Base-by-base conservation (phyloP, 2,888 invertebrate genomes). In the Drosophila fulvimacula region DNA sequence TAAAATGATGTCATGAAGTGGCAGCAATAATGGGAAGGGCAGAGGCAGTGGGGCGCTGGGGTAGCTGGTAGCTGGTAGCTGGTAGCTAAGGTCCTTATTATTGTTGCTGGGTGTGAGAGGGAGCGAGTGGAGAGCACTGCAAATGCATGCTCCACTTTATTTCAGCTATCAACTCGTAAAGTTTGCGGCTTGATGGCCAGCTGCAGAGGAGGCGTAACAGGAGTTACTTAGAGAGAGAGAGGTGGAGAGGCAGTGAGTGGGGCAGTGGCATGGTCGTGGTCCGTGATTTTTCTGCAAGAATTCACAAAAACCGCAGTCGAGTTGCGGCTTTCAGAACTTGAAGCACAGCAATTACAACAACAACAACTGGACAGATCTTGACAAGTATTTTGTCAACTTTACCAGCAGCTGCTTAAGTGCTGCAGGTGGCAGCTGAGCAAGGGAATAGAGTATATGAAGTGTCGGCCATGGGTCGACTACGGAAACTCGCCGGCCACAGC, bases 381-480 rank as follows among this genome's bases (percentile, higher is more conserved):
- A 81, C 84, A 81, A 82, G 85, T 79, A 81, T 79, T 90, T 90
- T 90, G 87, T 86, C 90, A 89, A 89, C 88, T 89, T 79, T 79
- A 61, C 55, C 77, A 39, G 48, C 51, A 60, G 64, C 52, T 57
- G 34, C 30, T 34, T 48, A 41, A 39, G 57, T 27, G 46, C 46
- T 41, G 63, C 68, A 52, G 36, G 17, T 38, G 11, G 19, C n/a
- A 15, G n/a, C 17, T 5, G 1, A 11, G 38, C 1, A 7, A 27
- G 46, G 34, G 13, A 4, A 44, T 15, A 58, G 46, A 70, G 66
- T 71, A 73, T 70, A 77, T 73, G 64, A 72, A 81, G 73, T 69
- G 59, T 62, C 56, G 42, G 58, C 44, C 30, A 38, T 36, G 32
- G 30, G 30, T 13, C 5, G 13, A 4, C 7, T 3, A 17, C 76